Evolutionary conservation across 2,113 vertebrate genomes (phyloP).

Genomic region (Tragelaphus scriptus): DNA sequence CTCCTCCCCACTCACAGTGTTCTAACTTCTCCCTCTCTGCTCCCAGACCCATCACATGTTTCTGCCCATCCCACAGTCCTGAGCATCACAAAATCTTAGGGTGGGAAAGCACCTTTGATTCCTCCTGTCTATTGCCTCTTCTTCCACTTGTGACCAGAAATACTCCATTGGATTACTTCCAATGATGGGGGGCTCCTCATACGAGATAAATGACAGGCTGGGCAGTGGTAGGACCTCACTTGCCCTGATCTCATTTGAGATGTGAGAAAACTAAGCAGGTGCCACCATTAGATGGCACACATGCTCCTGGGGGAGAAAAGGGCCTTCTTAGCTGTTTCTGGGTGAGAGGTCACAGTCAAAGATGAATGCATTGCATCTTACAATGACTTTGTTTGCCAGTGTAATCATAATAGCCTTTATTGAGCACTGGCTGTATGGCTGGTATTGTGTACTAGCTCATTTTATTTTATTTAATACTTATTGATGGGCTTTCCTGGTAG

Average conservation of each 20-base stretch:
- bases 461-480: neutral
- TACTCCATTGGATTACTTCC: neutral
- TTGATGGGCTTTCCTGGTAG: neutral
- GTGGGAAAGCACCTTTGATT: neutral
- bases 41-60: neutral
- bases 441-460: neutral
- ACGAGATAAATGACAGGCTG: neutral
- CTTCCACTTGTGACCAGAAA: neutral
- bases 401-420: neutral
- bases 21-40: neutral
- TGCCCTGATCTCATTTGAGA: neutral
- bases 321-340: neutral
- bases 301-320: neutral
- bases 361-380: fast-evolving
- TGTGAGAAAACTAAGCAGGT: neutral
- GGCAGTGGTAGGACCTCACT: neutral
- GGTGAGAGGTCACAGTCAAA: neutral
- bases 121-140: neutral
- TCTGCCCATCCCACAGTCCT: neutral
- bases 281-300: neutral
- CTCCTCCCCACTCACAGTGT: neutral
- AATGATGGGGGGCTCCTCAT: neutral
- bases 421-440: neutral
- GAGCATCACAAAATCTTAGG: neutral
- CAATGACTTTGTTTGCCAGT: neutral